Evolutionary conservation across 2,113 vertebrate species (phyloP).

Genomic region (Potamarius usumacintae): DNA sequence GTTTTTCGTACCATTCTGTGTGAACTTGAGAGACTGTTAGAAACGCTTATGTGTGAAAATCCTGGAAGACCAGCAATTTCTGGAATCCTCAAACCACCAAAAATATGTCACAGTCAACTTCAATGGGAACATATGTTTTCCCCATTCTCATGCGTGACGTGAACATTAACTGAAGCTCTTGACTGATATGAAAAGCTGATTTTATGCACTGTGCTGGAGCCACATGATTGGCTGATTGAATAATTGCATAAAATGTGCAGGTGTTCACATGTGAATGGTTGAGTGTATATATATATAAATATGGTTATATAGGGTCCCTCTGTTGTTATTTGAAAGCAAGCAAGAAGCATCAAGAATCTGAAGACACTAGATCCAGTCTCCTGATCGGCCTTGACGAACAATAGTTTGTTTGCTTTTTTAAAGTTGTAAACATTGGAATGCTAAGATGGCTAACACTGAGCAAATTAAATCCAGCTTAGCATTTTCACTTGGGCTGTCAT

Average conservation of each 20-base stretch:
- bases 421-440: background rate
- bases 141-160: background rate
- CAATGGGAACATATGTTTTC: background rate
- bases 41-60: background rate
- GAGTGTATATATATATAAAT: no score
- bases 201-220: background rate
- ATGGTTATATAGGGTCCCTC: no score
- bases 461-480: no score
- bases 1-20: background rate
- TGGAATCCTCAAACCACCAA: background rate
- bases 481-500: no score
- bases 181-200: background rate
- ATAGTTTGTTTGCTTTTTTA: background rate
- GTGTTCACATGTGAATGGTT: no score
- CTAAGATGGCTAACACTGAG: background rate
- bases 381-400: no score
- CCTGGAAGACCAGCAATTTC: background rate
- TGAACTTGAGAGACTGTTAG: background rate
- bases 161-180: background rate
- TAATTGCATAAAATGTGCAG: no score
- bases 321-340: no score
- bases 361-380: no score
- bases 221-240: no score
- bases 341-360: no score
- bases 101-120: background rate